Evolutionary conservation across 2,797 vertebrate genomes (phyloP), one percentile per base, ranked within the genome.

Genomic region (Microctenopoma stevenorrisi): DNA sequence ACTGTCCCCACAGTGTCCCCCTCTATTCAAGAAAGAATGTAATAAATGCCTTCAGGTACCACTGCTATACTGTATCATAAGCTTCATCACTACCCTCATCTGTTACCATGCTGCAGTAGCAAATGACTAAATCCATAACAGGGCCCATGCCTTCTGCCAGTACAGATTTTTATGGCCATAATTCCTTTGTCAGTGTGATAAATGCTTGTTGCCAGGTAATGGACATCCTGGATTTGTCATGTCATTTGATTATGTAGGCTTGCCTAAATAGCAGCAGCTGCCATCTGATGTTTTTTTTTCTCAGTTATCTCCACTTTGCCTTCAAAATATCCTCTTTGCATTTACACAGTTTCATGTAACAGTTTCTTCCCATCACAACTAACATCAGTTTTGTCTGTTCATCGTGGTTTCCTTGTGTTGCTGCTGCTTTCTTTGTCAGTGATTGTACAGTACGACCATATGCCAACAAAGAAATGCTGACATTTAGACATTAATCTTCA

Each of bases 21-120:
- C 94, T 95, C 88, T 95, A 95, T 93, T 95, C 94, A 91, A 95
- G 94, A 95, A 95, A 95, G 94, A 95, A 95, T 94, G 94, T 94
- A 91, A 94, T 95, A 93, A 95, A 95, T 95, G 91, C 93, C 89
- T 95, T 94, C 94, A 95, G 94, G 94, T 95, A 95, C 92, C 85
- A 70, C 79, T 81, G 86, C 92, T 94, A 69, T 46, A 40, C 94
- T 51, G 94, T 94, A 91, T 92, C 90, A 95, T 90, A 79, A 90
- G 84, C 84, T 87, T 90, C 90, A 92, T 90, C 35, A 72, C 85
- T 94, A 77, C 80, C 83, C 50, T 86, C 95, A 93, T 92, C 91
- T 79, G 74, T 86, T 86, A 64, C 55, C 86, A 86, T 84, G 43
- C 68, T 63, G 67, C 86, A 48, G 72, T 79, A 82, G 81, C 83